phyloP scores from a whole-genome alignment of 1,140 invertebrate species.

The Reticulitermes speratus region DNA sequence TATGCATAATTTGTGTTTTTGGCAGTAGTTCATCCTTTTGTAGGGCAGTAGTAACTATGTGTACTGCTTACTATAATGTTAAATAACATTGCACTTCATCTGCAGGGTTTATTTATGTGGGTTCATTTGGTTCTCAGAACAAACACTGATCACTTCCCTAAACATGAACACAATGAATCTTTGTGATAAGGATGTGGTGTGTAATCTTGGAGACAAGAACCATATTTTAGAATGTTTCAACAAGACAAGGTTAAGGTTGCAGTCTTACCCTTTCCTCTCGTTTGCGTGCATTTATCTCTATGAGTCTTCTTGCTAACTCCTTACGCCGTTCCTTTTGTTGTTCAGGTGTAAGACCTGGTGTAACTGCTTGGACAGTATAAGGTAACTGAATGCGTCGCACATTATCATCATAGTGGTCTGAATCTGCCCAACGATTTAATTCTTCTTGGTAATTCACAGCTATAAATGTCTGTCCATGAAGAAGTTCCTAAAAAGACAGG shows the following conservation, averaged over 20 bases:
- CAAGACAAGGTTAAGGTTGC: not conserved
- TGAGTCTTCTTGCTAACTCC: slow-evolving; percentile 74
- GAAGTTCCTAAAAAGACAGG: slow-evolving; percentile 61
- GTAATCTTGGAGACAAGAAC: too few relatives aligned
- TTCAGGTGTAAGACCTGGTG: slow-evolving; percentile 57
- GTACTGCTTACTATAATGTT: too few relatives aligned
- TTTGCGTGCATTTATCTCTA: slow-evolving; percentile 84
- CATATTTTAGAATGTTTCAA: too few relatives aligned
- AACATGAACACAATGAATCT: too few relatives aligned
- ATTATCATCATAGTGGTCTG: slow-evolving; percentile 80
- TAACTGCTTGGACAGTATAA: slow-evolving; percentile 59
- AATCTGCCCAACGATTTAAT: slow-evolving; percentile 74
- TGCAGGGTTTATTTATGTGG: too few relatives aligned
- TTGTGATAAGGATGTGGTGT: too few relatives aligned
- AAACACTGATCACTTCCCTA: too few relatives aligned
- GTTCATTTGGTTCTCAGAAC: too few relatives aligned
- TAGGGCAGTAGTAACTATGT: too few relatives aligned
- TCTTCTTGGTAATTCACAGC: slow-evolving; percentile 78
- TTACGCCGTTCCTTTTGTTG: slow-evolving; percentile 83
- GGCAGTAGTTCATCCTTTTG: too few relatives aligned
- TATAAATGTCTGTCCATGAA: slow-evolving; percentile 77
- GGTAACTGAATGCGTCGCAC: slow-evolving; percentile 84
- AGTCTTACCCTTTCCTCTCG: slow-evolving; percentile 68
- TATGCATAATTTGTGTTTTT: too few relatives aligned
- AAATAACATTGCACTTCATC: too few relatives aligned